Base-by-base conservation (phyloP, 2,888 invertebrate genomes). In the Cosmia pyralina region DNA sequence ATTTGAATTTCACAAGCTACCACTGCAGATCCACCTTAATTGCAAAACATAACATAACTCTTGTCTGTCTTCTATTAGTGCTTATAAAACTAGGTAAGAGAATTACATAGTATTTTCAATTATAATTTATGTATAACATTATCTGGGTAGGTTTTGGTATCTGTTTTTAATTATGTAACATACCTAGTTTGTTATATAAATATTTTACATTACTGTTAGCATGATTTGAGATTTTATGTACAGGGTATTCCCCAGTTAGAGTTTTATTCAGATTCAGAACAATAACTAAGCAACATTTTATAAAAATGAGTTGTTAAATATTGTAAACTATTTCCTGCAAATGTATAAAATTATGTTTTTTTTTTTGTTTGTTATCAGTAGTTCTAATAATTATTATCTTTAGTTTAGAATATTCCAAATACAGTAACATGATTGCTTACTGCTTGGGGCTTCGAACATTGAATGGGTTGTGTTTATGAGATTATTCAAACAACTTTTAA, bases 201-300 rank as follows among this genome's bases (percentile, higher is more conserved):
- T 64, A 67, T 65, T 63, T 44, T 22, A 22, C n/a, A 38, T 38
- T 38, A 38, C 38, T 38, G 38, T 38, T 38, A 6, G 38, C 38
- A 38, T 38, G 3, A 28, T 28, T 28, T 28, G 28, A 38, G 5
- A 52, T 69, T 53, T n/a, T 17, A 53, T 34, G 0, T 34, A 17
- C n/a, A 57, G 57, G 58, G 41, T 58, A 71, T 48, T 71, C 41
- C 48, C 57, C 57, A 48, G 7, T 71, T 5, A 52, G n/a, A 17
- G 8, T 48, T 22, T 2, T n/a, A 2, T 44, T 28, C 15, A 34
- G 8, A 53, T n/a, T 8, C 0, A 2, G 4, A 28, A 19, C 4
- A n/a, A 48, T 48, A 2, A 48, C n/a, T 44, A 22, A 34, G 22
- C 46, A 19, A 44, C 0, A 38, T 38, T 11, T 22, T 52, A 28